These are phyloP conservation scores for Colius striatus DNA, from an alignment of 2,113 vertebrate species.

Conservation along the genomic window DNA sequence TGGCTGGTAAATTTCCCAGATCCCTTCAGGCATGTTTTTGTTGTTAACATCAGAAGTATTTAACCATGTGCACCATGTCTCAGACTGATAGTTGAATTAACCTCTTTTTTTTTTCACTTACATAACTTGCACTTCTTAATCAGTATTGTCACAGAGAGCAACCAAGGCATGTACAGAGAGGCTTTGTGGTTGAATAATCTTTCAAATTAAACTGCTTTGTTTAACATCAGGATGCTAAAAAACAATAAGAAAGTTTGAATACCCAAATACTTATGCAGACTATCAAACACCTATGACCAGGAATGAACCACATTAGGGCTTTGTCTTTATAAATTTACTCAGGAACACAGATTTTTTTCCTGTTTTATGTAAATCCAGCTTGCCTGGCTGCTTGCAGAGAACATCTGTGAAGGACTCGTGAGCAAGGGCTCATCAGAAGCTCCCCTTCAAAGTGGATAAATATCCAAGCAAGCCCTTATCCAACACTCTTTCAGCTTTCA, in stretches of 20 bases:
- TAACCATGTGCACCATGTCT: background rate
- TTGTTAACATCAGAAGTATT: background rate
- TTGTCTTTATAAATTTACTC: background rate
- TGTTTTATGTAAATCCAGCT: background rate
- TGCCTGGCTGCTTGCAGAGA: background rate
- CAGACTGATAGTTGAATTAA: background rate
- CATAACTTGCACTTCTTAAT: slow-evolving; percentile 5
- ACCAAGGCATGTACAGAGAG: background rate
- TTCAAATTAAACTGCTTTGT: slow-evolving; percentile 7
- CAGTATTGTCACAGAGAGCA: background rate
- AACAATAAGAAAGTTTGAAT: background rate
- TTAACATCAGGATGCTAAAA: background rate
- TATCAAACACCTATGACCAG: background rate
- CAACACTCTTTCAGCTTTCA: background rate
- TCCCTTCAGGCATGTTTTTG: background rate
- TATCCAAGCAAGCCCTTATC: background rate
- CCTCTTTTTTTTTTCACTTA: background rate
- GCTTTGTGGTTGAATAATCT: background rate
- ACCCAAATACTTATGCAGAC: background rate
- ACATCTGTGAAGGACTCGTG: background rate
- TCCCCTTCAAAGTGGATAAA: background rate
- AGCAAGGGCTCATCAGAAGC: background rate
- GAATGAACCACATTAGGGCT: background rate
- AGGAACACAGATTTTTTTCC: background rate
- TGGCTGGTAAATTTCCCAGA: slow-evolving; percentile 5